Conservation (phyloP, 2,888 invertebrate genomes). For the Andrena bicolor region DNA sequence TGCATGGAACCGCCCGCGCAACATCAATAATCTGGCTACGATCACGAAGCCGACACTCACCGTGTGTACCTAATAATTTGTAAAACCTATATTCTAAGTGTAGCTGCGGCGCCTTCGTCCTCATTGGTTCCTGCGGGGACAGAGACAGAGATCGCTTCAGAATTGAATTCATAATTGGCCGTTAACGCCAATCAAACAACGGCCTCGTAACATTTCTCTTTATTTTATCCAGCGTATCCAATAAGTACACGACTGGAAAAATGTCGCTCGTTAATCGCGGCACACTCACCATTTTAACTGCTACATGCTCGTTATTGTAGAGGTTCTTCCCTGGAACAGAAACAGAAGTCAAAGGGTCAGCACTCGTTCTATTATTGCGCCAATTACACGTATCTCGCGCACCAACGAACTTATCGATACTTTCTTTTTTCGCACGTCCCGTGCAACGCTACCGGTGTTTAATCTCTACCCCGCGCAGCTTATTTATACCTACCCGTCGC, state of each 20-base stretch:
- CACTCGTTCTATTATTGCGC: background rate
- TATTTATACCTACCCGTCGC: conserved; percentile 24
- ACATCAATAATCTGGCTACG: background rate
- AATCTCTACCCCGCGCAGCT: background rate
- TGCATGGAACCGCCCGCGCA: conserved; percentile 8
- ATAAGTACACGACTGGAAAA: background rate
- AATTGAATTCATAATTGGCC: background rate
- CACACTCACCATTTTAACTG: conserved; percentile 96
- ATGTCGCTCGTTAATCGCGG: conserved; percentile 2
- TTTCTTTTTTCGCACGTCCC: background rate
- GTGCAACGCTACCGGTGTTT: background rate
- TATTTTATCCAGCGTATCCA: too few species aligned
- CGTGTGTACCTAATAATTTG: conserved; percentile 99
- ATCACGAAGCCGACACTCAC: conserved; percentile 87
- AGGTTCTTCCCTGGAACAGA: conserved; percentile 97
- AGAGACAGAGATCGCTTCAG: conserved; percentile 41
- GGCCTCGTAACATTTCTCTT: too few species aligned
- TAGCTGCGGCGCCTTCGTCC: conserved; percentile 99
- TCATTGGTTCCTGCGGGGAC: conserved; percentile 95
- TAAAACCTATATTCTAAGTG: conserved; percentile 99
- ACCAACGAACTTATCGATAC: conserved; percentile 3
- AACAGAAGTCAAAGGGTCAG: conserved; percentile 68
- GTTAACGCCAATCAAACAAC: too few species aligned
- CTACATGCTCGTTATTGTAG: conserved; percentile 99
- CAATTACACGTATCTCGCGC: conserved; percentile 11